Conservation (phyloP, 2,797 vertebrate species). For the Pangasius mekongensis region DNA sequence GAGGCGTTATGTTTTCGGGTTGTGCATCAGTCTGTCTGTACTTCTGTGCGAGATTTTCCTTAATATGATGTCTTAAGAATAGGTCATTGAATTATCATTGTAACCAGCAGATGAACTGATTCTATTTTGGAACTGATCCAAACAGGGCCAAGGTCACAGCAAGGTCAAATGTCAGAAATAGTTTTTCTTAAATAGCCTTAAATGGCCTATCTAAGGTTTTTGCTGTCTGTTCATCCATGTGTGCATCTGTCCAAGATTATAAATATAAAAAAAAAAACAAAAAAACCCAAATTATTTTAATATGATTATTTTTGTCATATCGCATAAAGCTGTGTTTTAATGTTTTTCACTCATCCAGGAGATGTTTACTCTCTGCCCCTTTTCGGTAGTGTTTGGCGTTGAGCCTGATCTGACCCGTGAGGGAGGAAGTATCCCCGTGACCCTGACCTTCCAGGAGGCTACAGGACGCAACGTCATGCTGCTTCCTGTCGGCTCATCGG, state of each 20-base stretch:
- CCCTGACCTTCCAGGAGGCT: conserved; percentile 95
- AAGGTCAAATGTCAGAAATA: too few species aligned
- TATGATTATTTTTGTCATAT: neutral
- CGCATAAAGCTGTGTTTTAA: neutral
- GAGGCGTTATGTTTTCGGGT: neutral
- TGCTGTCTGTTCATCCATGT: too few species aligned
- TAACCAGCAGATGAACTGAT: neutral
- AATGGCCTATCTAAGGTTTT: too few species aligned
- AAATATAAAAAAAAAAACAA: neutral
- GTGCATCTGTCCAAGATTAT: too few species aligned
- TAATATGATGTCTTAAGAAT: neutral
- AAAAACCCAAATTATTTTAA: neutral
- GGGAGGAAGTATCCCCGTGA: conserved; percentile 96
- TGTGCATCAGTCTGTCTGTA: neutral
- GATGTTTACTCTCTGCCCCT: neutral
- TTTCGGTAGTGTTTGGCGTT: conserved; percentile 89
- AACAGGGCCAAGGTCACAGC: too few species aligned
- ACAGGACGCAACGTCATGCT: conserved; percentile 97
- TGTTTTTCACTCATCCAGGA: neutral
- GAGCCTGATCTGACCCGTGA: conserved; percentile 96
- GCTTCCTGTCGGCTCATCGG: conserved; percentile 90
- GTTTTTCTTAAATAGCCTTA: neutral
- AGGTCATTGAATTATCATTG: neutral
- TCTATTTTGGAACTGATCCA: neutral
- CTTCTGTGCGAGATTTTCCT: neutral